These are phyloP conservation scores for Eilema sororculum DNA, from an alignment of 2,888 invertebrate genomes.

Conservation along the genomic window DNA sequence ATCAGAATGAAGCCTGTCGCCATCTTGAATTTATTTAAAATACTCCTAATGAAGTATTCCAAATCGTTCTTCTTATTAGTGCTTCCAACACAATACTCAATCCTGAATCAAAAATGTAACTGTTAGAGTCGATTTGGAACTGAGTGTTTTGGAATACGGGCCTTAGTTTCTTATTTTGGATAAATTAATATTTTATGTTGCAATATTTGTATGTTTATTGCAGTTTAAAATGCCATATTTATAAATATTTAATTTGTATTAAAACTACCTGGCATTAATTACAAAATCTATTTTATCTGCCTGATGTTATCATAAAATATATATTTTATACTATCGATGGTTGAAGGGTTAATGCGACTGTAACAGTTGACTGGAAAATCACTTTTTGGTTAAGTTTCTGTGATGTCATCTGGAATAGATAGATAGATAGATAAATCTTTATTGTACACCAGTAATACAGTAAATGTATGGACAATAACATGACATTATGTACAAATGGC, in stretches of 20 bases:
- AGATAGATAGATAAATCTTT: too few relatives aligned
- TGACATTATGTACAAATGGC: too few relatives aligned
- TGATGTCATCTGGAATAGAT: not conserved
- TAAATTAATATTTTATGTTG: not conserved
- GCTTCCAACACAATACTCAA: too few relatives aligned
- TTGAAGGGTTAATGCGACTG: not conserved
- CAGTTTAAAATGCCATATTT: not conserved
- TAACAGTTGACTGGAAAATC: not conserved
- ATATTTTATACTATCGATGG: not conserved
- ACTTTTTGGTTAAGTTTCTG: not conserved
- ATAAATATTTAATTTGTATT: not conserved
- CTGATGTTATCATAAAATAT: not conserved
- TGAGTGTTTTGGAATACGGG: too few relatives aligned
- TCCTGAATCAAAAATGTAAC: too few relatives aligned
- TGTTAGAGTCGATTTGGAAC: too few relatives aligned
- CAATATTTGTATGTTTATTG: not conserved
- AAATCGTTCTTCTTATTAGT: not conserved
- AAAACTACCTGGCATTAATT: not conserved
- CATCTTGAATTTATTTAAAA: conserved; percentile 27
- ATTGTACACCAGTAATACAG: too few relatives aligned
- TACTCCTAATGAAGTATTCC: not conserved
- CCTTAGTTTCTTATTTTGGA: not conserved
- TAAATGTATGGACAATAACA: too few relatives aligned
- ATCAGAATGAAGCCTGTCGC: conserved; percentile 45
- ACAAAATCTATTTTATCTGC: not conserved